phyloP scores from a whole-genome alignment of 2,888 invertebrate species.

The Pandemis corylana region DNA sequence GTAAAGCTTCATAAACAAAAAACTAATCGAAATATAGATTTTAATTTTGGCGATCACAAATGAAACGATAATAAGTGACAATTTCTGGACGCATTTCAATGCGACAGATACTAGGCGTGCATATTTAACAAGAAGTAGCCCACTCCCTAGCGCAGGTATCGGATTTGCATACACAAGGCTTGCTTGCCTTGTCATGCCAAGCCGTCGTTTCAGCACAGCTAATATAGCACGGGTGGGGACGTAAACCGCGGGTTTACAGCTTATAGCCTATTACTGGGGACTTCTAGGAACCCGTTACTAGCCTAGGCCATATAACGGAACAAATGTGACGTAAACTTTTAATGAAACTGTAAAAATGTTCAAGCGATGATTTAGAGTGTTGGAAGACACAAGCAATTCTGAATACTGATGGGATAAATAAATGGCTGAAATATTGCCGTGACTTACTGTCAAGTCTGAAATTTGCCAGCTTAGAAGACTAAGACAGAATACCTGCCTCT shows the following conservation, averaged over 20 bases:
- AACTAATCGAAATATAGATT: too few relatives aligned
- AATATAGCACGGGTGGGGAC: constrained; percentile 30
- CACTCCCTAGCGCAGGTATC: constrained; percentile 26
- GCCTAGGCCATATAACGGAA: constrained; percentile 14
- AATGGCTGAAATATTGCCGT: too few relatives aligned
- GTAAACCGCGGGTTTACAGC: constrained; percentile 37
- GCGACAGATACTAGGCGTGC: constrained; percentile 31
- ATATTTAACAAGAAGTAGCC: constrained; percentile 19
- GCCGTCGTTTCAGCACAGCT: constrained; percentile 32
- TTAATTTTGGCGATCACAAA: too few relatives aligned
- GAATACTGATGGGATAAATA: not conserved
- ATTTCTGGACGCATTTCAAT: constrained; percentile 9
- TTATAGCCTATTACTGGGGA: constrained; percentile 20
- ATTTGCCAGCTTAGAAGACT: too few relatives aligned
- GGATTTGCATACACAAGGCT: constrained; percentile 31
- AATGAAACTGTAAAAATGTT: constrained; percentile 27
- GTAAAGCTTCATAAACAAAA: too few relatives aligned
- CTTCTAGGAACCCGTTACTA: constrained; percentile 27
- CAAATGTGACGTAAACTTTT: constrained; percentile 21
- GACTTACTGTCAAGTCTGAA: too few relatives aligned
- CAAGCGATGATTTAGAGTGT: not conserved
- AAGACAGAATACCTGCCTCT: too few relatives aligned
- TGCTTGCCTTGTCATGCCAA: constrained; percentile 30
- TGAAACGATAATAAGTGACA: too few relatives aligned
- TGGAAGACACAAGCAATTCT: not conserved